Evolutionary conservation across 2,888 invertebrate genomes (phyloP), one percentile per base, ranked within the genome.

Genomic region (Drosophila macrothrix): DNA sequence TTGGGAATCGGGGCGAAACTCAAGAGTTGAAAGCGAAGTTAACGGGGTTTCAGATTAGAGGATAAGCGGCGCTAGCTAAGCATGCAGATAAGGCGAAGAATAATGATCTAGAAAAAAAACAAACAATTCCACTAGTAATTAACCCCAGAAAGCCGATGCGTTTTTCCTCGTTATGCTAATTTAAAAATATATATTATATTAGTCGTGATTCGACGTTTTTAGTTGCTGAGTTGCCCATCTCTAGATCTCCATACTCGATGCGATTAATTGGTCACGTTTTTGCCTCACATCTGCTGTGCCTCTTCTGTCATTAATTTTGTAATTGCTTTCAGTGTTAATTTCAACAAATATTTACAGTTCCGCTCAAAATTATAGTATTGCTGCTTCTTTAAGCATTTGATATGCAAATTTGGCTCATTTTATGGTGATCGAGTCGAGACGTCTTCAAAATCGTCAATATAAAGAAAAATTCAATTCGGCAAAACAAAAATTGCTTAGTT

Each of bases 31-130:
- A 61, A 56, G 39, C 39, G 58, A 29, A 61, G n/a, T 58, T 76
- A 72, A 76, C 76, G 76, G 76, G 67, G 50, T 25, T 28, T 39
- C 53, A 53, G 60, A 72, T 61, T 64, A 59, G 65, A 55, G 56
- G 28, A 56, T 33, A 62, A 37, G n/a, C 19, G 35, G 12, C 50
- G 25, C 19, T 37, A 37, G 22, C 25, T 29, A 60, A 41, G 25
- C 19, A 54, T 0, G 16, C 0, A 12, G 1, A 41, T 12, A 14
- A 5, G 35, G 10, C 22, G 12, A n/a, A 2, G 33, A 14, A 16
- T 10, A 5, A 6, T n/a, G 19, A n/a, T 19, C 6, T 12, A 50
- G 12, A 31, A 25, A 5, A 53, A 14, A 4, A 25, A 3, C 10
- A 35, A 9, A 25, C 33, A 22, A 9, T 46, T 46, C 9, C 25